phyloP scores from a whole-genome alignment of 1,140 invertebrate genomes.

The Araneus ventricosus region DNA sequence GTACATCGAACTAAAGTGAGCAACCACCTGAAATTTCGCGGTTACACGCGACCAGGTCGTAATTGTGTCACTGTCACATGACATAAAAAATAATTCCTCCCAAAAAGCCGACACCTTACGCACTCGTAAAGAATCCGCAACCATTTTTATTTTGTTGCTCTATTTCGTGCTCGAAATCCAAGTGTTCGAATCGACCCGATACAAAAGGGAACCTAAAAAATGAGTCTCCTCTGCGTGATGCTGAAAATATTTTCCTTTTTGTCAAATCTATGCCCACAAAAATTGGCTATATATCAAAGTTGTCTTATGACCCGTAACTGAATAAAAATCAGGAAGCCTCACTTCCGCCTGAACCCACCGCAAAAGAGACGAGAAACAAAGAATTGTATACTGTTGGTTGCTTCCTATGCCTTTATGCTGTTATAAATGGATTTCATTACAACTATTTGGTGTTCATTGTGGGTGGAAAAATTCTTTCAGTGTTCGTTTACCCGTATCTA shows the following conservation, averaged over 20 bases:
- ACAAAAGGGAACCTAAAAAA: not conserved
- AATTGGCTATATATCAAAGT: not conserved
- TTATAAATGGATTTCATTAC: slow-evolving; percentile 15
- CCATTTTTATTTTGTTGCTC: slow-evolving; percentile 28
- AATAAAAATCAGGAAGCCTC: slow-evolving; percentile 24
- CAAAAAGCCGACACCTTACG: not conserved
- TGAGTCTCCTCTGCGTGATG: not conserved
- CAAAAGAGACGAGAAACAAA: not conserved
- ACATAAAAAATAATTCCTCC: not conserved
- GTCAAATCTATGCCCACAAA: not conserved
- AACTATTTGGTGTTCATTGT: not conserved
- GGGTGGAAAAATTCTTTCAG: not conserved
- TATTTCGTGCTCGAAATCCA: not conserved
- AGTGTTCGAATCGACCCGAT: not conserved
- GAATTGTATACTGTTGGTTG: not conserved
- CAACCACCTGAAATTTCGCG: not conserved
- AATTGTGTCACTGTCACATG: slow-evolving; percentile 27
- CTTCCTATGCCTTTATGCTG: slow-evolving; percentile 7
- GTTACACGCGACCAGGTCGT: not conserved
- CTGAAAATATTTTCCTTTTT: not conserved
- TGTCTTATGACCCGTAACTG: slow-evolving; percentile 1
- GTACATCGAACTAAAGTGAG: not conserved
- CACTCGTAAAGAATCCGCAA: not conserved
- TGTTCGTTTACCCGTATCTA: not conserved
- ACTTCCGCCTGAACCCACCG: not conserved